Base-by-base conservation (phyloP, 2,797 vertebrate genomes). In the Nyctibius grandis region DNA sequence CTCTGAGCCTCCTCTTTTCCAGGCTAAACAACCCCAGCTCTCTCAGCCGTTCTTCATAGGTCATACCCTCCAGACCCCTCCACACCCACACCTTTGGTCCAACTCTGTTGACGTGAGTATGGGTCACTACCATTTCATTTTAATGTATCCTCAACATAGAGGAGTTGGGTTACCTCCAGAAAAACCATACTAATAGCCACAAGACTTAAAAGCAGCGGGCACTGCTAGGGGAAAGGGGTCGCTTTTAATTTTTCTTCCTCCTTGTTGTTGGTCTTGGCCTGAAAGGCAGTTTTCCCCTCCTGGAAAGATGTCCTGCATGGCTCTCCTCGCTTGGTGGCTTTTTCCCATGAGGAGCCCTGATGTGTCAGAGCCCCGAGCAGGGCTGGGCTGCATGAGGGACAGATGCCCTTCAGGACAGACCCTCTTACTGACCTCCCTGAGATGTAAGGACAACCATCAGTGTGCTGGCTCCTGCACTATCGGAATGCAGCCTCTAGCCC, bases 291-390 rank as follows among this genome's bases (percentile, higher is more conserved):
- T 82, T 88, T 56, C 9, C 34, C 34, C 26, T 25, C 34, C 26
- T 25, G 31, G 36, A 42, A 60, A 44, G 28, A 20, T 22, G 28
- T 14, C 19, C 19, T 31, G 5, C 4, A 5, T 34, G 23, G 17
- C 26, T 83, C 44, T 57, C 38, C 38, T 45, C 9, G 7, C 31
- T 75, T 21, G 17, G 19, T 63, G n/a, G 29, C 83, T 78, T 77
- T 34, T 51, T 40, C 36, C 75, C 5, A 9, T 5, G 5, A 64
- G 48, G 44, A 87, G 11, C 29, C n/a, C 60, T 22, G 12, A 7
- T 61, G 29, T 0, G 0, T 9, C 2, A 3, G 28, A 68, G 20
- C 26, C 54, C 31, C 0, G 0, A 72, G 81, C 40, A 31, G 48
- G 20, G 33, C 74, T 83, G 69, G 69, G 77, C n/a, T 69, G 63